Base-by-base conservation (phyloP, 2,113 vertebrate species). In the Stercorarius parasiticus region DNA sequence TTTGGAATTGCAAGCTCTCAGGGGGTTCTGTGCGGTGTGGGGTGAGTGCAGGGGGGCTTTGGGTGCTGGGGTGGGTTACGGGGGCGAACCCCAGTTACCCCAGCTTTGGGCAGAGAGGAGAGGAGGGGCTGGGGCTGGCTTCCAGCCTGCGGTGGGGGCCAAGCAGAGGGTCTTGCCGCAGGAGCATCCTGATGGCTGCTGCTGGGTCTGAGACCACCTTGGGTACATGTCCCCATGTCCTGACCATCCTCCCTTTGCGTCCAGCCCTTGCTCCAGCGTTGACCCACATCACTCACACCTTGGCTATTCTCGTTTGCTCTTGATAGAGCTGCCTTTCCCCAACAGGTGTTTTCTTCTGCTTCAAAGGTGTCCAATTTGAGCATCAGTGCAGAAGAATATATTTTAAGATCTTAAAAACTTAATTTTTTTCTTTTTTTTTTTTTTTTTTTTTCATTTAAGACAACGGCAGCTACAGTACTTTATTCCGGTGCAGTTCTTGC, bases 191-290 rank as follows among this genome's bases (percentile, higher is more conserved):
- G 18, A 16, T 14, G 1, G 3, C 47, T 74, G 59, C 30, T 70
- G 3, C 20, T 23, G 25, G 8, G 1, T 56, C 29, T 34, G 23
- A 47, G 58, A n/a, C 34, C 25, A 10, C 32, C 50, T 69, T 1
- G 2, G 4, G 23, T 86, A 6, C 5, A 0, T 0, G 11, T 66
- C 36, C 8, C 50, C 0, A 0, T 17, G 64, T 72, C 40, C 27
- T 2, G 2, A 9, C 10, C 21, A 2, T 47, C 27, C 21, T 88
- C 5, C 18, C 59, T 43, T 4, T 6, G 59, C 6, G 4, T 40
- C 53, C 78, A 49, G 77, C 43, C 55, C 30, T 78, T 43, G 55
- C 30, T 64, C 36, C 4, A 0, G 43, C 14, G 45, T 23, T 78
- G 53, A 53, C 55, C 65, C 66, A 32, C 17, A 7, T 76, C 82